These are phyloP conservation scores for Nesometra sesokonis DNA, from an alignment of 35 echinoderm and acorn worm species.

Conservation along the genomic window DNA sequence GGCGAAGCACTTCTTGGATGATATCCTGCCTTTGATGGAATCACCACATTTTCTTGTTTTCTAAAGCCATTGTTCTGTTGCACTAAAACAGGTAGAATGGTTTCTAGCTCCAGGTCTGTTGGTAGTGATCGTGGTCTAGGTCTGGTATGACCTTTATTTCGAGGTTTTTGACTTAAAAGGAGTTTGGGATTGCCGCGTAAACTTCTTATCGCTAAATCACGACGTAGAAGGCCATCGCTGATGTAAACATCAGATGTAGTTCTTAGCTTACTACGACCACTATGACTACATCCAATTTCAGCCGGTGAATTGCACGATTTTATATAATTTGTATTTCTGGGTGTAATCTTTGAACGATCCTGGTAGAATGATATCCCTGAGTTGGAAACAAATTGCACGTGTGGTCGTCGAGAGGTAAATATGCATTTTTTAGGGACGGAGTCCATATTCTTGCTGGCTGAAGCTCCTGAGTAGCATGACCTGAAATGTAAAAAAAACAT, in stretches of 20 bases:
- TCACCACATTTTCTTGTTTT: background rate
- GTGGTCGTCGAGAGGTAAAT: background rate
- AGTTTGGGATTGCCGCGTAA: background rate
- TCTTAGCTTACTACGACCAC: background rate
- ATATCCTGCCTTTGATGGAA: conserved; percentile 23
- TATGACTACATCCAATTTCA: background rate
- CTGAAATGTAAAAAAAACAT: background rate
- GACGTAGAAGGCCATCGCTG: background rate
- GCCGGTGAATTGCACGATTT: background rate
- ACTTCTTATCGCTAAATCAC: background rate
- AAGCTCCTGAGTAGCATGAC: background rate
- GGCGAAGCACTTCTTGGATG: conserved; percentile 35
- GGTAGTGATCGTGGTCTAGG: background rate
- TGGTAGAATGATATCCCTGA: background rate
- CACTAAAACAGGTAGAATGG: background rate
- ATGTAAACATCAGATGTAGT: background rate
- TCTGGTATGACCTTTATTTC: background rate
- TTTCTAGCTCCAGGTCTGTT: background rate
- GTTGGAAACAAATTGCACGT: background rate
- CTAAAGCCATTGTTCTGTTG: background rate
- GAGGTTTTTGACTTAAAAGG: background rate
- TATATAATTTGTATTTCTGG: background rate
- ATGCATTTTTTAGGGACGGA: background rate
- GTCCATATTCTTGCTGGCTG: background rate
- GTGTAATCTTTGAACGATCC: background rate